Base-by-base conservation (phyloP, 2,888 invertebrate genomes). In the Acronicta leporina region DNA sequence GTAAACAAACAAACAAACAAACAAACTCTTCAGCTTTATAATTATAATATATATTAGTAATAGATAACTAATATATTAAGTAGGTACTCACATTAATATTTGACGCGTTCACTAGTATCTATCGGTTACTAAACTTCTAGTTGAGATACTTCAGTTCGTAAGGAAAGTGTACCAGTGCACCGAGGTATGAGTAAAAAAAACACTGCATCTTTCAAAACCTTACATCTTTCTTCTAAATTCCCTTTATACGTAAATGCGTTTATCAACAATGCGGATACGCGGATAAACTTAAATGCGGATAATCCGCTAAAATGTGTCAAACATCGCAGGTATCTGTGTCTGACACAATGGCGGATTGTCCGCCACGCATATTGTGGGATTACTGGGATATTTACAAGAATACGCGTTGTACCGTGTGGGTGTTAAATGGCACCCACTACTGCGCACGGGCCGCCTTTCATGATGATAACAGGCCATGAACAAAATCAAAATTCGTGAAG, bases 271-370 rank as follows among this genome's bases (percentile, higher is more conserved):
- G 49, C 42, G 30, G 38, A 47, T 51, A 40, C 63, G 50, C 58
- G 48, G 73, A 70, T 77, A 55, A 68, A 65, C 63, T 64, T 77
- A 68, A 77, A 79, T 70, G 51, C 66, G 56, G 82, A 80, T 80
- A 71, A 80, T 75, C 80, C 67, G 38, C 38, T 57, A 57, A 73
- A 75, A 78, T 74, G 75, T 82, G 82, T 75, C 79, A 84, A 73
- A 68, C 68, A 69, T 63, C 59, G 70, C 74, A 71, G 72, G 74
- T 80, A 76, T 80, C 76, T 68, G 66, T 81, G 73, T 60, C 68
- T 43, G 16, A 42, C 47, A 76, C 68, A 79, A 76, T 73, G 62
- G 59, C 20, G 20, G 30, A 46, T 41, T 55, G 40, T 48, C 58
- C 47, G 20, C 42, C 13, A 33, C 43, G 52, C 49, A 41, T 74